phyloP scores from a whole-genome alignment of 2,113 vertebrate species.

The Cyanoderma ruficeps region DNA sequence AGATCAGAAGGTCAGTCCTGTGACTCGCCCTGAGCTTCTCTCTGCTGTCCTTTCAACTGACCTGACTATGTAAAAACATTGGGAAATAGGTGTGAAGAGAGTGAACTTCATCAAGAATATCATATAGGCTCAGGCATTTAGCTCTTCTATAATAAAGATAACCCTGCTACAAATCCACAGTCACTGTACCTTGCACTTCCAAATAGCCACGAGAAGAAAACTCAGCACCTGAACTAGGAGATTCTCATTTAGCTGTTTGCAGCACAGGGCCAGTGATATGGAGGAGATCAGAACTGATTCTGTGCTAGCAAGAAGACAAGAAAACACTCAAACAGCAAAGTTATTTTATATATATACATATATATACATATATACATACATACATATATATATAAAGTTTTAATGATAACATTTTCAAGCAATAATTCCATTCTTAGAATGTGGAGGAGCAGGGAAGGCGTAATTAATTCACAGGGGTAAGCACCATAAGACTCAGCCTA shows the following conservation, averaged over 20 bases:
- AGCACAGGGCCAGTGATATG: background rate
- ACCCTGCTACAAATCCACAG: background rate
- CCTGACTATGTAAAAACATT: background rate
- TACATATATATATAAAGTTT: background rate
- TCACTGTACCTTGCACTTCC: background rate
- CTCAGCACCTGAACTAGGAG: background rate
- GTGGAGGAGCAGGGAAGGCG: background rate
- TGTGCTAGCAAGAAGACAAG: background rate
- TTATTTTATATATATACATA: background rate
- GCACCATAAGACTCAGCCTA: background rate
- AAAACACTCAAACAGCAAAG: background rate
- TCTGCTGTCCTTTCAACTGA: background rate
- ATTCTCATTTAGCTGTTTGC: background rate
- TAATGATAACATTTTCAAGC: background rate
- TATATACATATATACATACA: background rate
- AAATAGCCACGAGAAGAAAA: background rate
- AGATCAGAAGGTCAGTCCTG: background rate
- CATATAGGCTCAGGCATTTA: background rate
- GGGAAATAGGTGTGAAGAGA: background rate
- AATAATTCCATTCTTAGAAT: background rate
- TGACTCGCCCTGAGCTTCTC: background rate
- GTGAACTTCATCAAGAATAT: background rate
- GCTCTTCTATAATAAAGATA: background rate
- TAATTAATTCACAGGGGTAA: background rate
- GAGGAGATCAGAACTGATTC: background rate